Evolutionary conservation across 2,888 invertebrate genomes (phyloP).

Genomic region (Papilio protenor): DNA sequence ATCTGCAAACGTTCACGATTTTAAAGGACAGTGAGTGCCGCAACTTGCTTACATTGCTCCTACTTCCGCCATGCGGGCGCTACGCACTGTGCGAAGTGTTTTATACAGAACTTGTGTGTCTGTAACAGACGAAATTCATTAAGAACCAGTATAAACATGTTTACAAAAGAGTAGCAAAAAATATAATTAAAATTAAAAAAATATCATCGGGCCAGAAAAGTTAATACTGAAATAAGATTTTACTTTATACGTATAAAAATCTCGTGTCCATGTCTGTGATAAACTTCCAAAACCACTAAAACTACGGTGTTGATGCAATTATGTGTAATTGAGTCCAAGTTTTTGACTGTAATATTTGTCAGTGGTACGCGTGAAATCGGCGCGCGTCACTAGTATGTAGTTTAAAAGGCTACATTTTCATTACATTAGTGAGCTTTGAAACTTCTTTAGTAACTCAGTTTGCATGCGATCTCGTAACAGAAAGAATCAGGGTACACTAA

Average conservation of each 20-base stretch:
- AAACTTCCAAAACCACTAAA: neutral
- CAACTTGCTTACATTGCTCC: constrained; percentile 53
- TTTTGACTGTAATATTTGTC: neutral
- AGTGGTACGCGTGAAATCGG: neutral
- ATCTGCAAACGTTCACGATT: constrained; percentile 60
- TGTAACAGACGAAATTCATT: neutral
- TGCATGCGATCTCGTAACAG: constrained; percentile 6
- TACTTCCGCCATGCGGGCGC: constrained; percentile 52
- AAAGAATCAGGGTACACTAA: neutral
- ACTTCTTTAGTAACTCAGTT: neutral
- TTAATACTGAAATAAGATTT: neutral
- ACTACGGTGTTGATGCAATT: neutral
- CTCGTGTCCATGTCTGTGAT: neutral
- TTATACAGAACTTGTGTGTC: constrained; percentile 43
- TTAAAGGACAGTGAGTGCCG: constrained; percentile 62
- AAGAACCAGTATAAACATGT: neutral
- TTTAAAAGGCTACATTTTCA: neutral
- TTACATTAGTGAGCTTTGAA: constrained; percentile 3
- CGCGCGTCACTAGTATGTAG: neutral
- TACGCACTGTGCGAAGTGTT: constrained; percentile 41
- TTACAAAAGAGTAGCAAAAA: neutral
- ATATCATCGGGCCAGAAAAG: too few species aligned
- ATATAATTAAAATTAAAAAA: neutral
- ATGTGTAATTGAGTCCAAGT: neutral
- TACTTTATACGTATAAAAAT: neutral